phyloP scores from a whole-genome alignment of 2,888 invertebrate species.

The Drosophila diplacantha region DNA sequence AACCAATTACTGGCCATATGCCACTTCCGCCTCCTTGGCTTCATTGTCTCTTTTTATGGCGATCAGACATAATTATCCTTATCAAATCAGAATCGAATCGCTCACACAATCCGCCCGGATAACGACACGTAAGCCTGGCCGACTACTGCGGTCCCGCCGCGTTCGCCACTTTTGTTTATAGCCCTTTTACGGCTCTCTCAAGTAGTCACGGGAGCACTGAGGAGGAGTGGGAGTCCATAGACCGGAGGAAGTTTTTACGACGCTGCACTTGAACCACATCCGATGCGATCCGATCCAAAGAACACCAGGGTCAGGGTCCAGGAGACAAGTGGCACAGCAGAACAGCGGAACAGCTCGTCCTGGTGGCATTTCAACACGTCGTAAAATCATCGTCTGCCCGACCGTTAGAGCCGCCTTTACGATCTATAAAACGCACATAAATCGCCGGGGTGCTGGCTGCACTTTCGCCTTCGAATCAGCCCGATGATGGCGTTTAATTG shows the following conservation, averaged over 20 bases:
- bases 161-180: slow-evolving; percentile 66
- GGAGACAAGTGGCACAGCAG: slow-evolving; percentile 53
- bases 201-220: slow-evolving; percentile 51
- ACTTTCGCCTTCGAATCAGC: slow-evolving; percentile 45
- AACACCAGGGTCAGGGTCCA: slow-evolving; percentile 10
- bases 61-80: slow-evolving; percentile 49
- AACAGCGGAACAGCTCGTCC: slow-evolving; percentile 41
- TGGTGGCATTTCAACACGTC: slow-evolving; percentile 67
- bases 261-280: slow-evolving; percentile 65
- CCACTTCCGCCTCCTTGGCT: slow-evolving; percentile 14
- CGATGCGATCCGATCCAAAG: slow-evolving; percentile 20
- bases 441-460: slow-evolving; percentile 50
- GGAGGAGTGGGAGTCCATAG: not conserved
- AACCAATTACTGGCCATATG: slow-evolving; percentile 37
- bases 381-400: slow-evolving; percentile 67
- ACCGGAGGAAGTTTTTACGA: slow-evolving; percentile 60
- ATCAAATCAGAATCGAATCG: slow-evolving; percentile 60
- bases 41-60: slow-evolving; percentile 36
- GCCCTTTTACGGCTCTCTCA: slow-evolving; percentile 66
- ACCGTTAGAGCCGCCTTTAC: slow-evolving; percentile 65
- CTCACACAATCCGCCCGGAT: slow-evolving; percentile 33
- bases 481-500: slow-evolving; percentile 59
- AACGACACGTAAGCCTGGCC: slow-evolving; percentile 44
- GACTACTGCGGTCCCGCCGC: slow-evolving; percentile 32
- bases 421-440: slow-evolving; percentile 72